Conservation (phyloP, 2,888 invertebrate genomes). For the Entomobrya proxima region DNA sequence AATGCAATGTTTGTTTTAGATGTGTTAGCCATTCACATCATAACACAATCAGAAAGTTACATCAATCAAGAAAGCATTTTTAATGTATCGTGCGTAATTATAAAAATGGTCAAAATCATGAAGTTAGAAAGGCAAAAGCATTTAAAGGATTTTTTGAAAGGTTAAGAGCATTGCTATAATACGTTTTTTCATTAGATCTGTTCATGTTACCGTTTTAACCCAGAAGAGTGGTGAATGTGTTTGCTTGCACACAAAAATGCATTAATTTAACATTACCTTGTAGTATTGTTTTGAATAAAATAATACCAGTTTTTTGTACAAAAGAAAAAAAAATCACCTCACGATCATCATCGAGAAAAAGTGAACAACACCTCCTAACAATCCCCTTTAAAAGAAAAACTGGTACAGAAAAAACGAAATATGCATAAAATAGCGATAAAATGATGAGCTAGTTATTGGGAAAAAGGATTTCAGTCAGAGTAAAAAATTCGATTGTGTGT, state of each 20-base stretch:
- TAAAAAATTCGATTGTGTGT: neutral
- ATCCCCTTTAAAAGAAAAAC: constrained; percentile 12
- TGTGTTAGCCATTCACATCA: too few species aligned
- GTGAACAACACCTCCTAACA: constrained; percentile 39
- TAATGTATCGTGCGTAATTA: too few species aligned
- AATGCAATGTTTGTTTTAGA: too few species aligned
- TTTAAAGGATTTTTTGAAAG: too few species aligned
- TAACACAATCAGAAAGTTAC: too few species aligned
- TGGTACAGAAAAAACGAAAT: constrained; percentile 41
- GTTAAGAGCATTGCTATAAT: too few species aligned
- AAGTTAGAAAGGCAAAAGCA: too few species aligned
- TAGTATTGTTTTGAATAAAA: constrained; percentile 23
- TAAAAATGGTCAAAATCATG: too few species aligned
- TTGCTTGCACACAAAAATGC: neutral
- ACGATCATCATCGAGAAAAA: constrained; percentile 29
- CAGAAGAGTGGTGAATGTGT: too few species aligned
- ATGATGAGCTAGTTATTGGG: constrained; percentile 60
- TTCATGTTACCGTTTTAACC: too few species aligned
- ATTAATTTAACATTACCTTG: neutral
- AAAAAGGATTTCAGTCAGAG: constrained; percentile 25
- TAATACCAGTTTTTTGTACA: constrained; percentile 22
- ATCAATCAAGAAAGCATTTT: too few species aligned
- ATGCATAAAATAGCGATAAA: constrained; percentile 67
- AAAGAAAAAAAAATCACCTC: constrained; percentile 47
- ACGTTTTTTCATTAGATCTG: too few species aligned